Evolutionary conservation across 2,113 vertebrate species (phyloP).

Genomic region (Glaucidium brasilianum): DNA sequence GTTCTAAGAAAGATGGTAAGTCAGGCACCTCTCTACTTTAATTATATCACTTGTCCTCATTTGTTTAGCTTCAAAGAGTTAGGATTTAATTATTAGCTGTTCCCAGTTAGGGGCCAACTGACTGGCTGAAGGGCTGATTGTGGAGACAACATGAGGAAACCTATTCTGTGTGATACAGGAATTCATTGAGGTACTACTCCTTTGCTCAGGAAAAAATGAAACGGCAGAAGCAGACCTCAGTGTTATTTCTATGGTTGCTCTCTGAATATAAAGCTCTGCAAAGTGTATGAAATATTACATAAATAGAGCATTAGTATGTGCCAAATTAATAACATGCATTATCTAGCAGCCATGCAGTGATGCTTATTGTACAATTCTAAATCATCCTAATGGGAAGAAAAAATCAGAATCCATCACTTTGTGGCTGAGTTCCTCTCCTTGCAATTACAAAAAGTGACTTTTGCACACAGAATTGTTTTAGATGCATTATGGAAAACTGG

Average conservation of each 20-base stretch:
- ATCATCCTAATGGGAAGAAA: conserved; percentile 25
- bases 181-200: not conserved
- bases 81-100: not conserved
- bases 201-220: not conserved
- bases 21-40: not conserved
- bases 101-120: not conserved
- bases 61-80: not conserved
- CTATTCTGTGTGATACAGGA: not conserved
- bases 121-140: not conserved
- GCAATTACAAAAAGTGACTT: conserved; percentile 14
- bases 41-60: not conserved
- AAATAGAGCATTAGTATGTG: conserved; percentile 24
- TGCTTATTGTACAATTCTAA: conserved; percentile 36
- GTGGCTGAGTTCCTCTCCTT: not conserved
- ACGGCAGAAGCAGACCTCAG: not conserved
- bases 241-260: not conserved
- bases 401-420: conserved; percentile 34
- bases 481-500: not conserved
- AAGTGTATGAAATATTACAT: conserved; percentile 11
- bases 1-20: not conserved
- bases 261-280: not conserved
- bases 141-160: not conserved
- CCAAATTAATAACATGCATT: conserved; percentile 47
- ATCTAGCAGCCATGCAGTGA: conserved; percentile 21
- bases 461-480: not conserved